These are phyloP conservation scores for Eumaeus atala DNA, from an alignment of 1,140 invertebrate genomes.

Conservation along the genomic window DNA sequence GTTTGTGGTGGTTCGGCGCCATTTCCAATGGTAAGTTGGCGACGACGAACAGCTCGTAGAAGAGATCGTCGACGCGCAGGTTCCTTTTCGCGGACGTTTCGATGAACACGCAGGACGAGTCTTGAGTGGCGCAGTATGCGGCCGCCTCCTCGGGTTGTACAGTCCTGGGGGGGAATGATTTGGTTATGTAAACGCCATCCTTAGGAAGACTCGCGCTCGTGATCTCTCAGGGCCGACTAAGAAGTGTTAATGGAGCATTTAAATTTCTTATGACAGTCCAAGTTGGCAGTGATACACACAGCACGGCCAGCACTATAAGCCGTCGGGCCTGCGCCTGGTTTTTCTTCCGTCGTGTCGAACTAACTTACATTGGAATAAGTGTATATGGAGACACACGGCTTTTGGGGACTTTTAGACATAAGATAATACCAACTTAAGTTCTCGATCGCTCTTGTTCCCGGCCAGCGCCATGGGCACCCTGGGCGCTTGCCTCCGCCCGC, in stretches of 20 bases:
- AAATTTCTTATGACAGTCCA: no score
- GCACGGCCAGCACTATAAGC: no score
- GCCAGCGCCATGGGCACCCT: constrained; percentile 88
- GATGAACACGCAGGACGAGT: constrained; percentile 84
- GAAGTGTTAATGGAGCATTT: no score
- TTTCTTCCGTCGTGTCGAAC: no score
- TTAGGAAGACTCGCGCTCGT: no score
- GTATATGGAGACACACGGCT: no score
- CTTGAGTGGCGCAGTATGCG: constrained; percentile 81
- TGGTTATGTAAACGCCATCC: not conserved
- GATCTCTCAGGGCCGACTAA: no score
- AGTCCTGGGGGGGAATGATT: constrained; percentile 68
- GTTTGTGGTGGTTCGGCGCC: constrained; percentile 89
- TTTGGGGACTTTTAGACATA: no score
- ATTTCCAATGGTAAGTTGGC: constrained; percentile 89
- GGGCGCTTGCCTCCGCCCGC: constrained; percentile 77
- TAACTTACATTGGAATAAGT: no score
- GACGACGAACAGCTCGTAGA: constrained; percentile 85
- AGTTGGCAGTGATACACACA: no score
- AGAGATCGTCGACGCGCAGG: constrained; percentile 85
- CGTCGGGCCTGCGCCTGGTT: no score
- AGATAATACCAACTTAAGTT: constrained; percentile 76
- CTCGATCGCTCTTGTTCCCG: constrained; percentile 88
- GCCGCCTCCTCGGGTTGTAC: constrained; percentile 82
- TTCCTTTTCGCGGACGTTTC: constrained; percentile 89